phyloP scores from a whole-genome alignment of 1,140 invertebrate species.

The Solenopsis invicta region DNA sequence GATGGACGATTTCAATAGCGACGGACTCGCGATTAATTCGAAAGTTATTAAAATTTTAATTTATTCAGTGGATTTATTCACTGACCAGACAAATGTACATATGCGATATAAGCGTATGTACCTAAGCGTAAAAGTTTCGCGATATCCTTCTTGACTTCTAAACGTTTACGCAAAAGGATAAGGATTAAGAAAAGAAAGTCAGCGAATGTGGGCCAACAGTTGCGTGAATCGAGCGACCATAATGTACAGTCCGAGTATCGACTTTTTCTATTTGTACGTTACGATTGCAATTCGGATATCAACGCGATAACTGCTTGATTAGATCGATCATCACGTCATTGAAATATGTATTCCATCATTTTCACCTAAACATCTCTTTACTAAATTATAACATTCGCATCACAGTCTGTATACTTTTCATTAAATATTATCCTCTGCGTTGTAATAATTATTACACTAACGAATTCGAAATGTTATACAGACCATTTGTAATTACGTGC shows the following conservation, averaged over 20 bases:
- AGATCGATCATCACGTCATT: neutral
- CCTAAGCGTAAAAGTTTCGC: neutral
- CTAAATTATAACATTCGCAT: neutral
- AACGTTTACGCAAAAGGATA: neutral
- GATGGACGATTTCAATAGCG: slow-evolving; percentile 32
- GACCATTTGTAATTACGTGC: slow-evolving; percentile 26
- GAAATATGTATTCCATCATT: neutral
- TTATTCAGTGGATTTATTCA: slow-evolving; percentile 22
- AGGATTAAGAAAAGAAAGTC: neutral
- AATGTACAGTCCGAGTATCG: neutral
- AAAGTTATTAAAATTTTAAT: slow-evolving; percentile 52
- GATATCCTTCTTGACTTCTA: neutral
- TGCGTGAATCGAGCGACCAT: slow-evolving; percentile 10
- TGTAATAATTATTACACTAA: slow-evolving; percentile 4
- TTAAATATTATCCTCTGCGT: slow-evolving; percentile 20
- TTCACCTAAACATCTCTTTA: neutral
- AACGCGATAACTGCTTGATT: slow-evolving; percentile 16
- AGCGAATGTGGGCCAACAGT: neutral
- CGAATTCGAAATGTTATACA: neutral
- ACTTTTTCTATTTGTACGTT: slow-evolving; percentile 22
- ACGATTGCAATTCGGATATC: slow-evolving; percentile 24
- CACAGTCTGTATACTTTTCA: neutral
- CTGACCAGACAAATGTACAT: neutral
- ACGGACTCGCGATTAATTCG: slow-evolving; percentile 11
- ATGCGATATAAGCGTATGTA: neutral